Evolutionary conservation across 2,113 vertebrate genomes (phyloP).

Genomic region (Urocolius indicus): DNA sequence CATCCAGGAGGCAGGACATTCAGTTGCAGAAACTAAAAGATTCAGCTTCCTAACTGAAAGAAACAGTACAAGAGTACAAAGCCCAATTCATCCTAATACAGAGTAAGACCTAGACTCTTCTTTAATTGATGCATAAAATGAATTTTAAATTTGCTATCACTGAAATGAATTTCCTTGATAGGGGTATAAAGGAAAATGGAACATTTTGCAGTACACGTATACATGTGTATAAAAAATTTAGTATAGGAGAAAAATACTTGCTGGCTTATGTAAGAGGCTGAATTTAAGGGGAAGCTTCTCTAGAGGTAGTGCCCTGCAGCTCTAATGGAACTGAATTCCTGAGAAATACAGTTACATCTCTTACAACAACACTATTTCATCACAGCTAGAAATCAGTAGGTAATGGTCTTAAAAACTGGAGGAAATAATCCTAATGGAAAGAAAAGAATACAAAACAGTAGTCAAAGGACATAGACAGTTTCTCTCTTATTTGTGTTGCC

Average conservation of each 20-base stretch:
- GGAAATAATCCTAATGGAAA: background rate
- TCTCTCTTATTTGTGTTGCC: background rate
- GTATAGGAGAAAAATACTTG: background rate
- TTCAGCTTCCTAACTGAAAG: background rate
- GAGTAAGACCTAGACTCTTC: background rate
- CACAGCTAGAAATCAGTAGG: background rate
- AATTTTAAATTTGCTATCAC: background rate
- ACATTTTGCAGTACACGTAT: background rate
- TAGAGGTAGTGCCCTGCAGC: background rate
- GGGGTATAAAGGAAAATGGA: background rate
- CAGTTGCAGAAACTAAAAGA: background rate
- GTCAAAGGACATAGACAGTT: rapidly evolving
- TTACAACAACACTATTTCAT: background rate
- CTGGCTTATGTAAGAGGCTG: background rate
- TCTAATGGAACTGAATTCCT: background rate
- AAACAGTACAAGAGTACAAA: background rate
- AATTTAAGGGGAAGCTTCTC: background rate
- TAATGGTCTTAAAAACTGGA: background rate
- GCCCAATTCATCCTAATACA: background rate
- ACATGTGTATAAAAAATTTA: background rate
- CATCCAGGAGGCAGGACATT: background rate
- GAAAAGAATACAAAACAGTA: background rate
- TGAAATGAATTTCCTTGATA: background rate
- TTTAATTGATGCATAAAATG: background rate
- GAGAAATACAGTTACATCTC: background rate